Percentiles rank a stretch among this genome's conserved stretches.
phyloP scores from a whole-genome alignment of 2,888 invertebrate genomes.

The Antheraea assamensis region DNA sequence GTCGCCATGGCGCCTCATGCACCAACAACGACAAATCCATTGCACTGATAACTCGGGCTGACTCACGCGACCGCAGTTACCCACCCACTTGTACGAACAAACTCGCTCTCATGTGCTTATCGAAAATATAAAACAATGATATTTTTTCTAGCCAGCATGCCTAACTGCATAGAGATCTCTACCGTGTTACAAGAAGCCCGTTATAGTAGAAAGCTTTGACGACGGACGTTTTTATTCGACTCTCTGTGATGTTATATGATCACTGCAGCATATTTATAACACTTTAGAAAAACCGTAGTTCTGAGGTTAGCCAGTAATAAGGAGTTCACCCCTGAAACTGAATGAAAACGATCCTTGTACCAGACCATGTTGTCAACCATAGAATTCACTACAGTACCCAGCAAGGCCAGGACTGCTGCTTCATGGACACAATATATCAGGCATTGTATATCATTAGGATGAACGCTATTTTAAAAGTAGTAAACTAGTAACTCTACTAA shows the following conservation, averaged over 20 bases:
- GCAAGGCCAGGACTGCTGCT: not conserved
- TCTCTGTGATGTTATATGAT: not conserved
- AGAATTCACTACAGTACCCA: not conserved
- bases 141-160: not conserved
- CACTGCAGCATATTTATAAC: not conserved
- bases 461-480: too few relatives aligned
- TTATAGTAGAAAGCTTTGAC: not conserved
- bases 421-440: not conserved
- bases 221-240: not conserved
- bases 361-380: not conserved
- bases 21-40: not conserved
- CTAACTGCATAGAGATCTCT: too few relatives aligned
- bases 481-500: not conserved
- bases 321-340: not conserved
- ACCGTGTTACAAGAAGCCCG: not conserved
- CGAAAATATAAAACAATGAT: not conserved
- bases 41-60: not conserved
- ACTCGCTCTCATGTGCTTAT: not conserved
- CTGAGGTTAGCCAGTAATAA: not conserved
- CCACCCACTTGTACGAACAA: not conserved
- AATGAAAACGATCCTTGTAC: not conserved
- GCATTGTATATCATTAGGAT: too few relatives aligned
- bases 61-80: not conserved
- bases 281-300: not conserved
- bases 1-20: constrained; percentile 4